These are phyloP conservation scores for Drosophila sordidula DNA, from an alignment of 2,888 invertebrate species.

Conservation along the genomic window DNA sequence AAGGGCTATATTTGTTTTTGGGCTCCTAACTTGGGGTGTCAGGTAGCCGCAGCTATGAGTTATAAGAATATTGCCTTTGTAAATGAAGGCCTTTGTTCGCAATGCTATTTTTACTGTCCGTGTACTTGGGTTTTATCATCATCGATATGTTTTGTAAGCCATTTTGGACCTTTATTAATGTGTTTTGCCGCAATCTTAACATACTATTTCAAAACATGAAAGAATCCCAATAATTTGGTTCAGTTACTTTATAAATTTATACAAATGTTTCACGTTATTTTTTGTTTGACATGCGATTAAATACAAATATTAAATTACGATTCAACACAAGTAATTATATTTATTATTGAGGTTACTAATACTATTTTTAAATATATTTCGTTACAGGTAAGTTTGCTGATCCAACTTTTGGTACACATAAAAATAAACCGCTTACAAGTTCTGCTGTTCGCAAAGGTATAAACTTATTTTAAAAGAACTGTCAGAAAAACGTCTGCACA, in stretches of 20 bases:
- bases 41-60: neutral
- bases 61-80: neutral
- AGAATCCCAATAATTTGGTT: neutral
- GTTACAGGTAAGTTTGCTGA: slow-evolving; percentile 41
- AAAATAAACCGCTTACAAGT: slow-evolving; percentile 11
- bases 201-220: neutral
- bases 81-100: slow-evolving; percentile 5
- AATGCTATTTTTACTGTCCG: slow-evolving; percentile 11
- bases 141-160: neutral
- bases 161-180: neutral
- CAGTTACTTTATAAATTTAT: neutral
- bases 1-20: slow-evolving; percentile 19
- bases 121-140: slow-evolving; percentile 10
- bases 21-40: slow-evolving; percentile 4
- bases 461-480: too few species aligned
- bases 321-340: too few species aligned
- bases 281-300: too few species aligned
- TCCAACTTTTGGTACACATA: neutral
- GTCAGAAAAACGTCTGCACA: too few species aligned
- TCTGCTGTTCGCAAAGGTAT: too few species aligned
- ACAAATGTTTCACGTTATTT: too few species aligned
- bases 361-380: slow-evolving; percentile 1
- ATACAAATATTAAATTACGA: neutral
- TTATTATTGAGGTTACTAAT: too few species aligned
- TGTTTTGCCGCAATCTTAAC: neutral